Conservation (phyloP, 2,888 invertebrate genomes). For the Oscheius onirici region DNA sequence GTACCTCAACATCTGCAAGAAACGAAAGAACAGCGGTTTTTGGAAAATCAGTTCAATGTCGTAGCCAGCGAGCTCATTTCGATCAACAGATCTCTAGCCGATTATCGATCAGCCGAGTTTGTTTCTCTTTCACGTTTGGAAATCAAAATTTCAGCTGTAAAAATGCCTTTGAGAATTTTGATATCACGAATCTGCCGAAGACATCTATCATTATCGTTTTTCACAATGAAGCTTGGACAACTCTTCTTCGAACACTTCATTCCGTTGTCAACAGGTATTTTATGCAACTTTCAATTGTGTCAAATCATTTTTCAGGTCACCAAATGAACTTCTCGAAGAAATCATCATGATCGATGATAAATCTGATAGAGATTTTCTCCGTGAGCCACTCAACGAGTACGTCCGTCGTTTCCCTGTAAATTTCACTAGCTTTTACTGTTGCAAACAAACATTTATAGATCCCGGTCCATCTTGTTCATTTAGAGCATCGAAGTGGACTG, state of each 20-base stretch:
- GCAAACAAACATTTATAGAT: no score
- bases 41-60: slow-evolving; percentile 79
- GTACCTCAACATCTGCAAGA: slow-evolving; percentile 53
- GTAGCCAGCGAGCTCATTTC: slow-evolving; percentile 97
- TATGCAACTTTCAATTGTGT: not conserved
- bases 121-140: not conserved
- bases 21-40: slow-evolving; percentile 66
- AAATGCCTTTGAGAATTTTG: slow-evolving; percentile 25
- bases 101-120: slow-evolving; percentile 77
- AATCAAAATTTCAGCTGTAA: slow-evolving; percentile 37
- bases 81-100: slow-evolving; percentile 90
- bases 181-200: slow-evolving; percentile 80
- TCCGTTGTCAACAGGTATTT: slow-evolving; percentile 68
- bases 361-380: slow-evolving; percentile 67
- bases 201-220: slow-evolving; percentile 98
- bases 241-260: slow-evolving; percentile 80
- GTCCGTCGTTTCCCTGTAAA: slow-evolving; percentile 60
- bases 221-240: slow-evolving; percentile 99
- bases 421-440: slow-evolving; percentile 4
- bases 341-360: slow-evolving; percentile 71
- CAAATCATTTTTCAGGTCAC: slow-evolving; percentile 44
- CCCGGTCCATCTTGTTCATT: slow-evolving; percentile 86
- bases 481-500: slow-evolving; percentile 90
- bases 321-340: slow-evolving; percentile 66
- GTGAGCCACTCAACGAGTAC: slow-evolving; percentile 67